Evolutionary conservation across 1,140 invertebrate genomes (phyloP), one percentile per base, ranked within the genome.

Genomic region (Bactericera cockerelli): DNA sequence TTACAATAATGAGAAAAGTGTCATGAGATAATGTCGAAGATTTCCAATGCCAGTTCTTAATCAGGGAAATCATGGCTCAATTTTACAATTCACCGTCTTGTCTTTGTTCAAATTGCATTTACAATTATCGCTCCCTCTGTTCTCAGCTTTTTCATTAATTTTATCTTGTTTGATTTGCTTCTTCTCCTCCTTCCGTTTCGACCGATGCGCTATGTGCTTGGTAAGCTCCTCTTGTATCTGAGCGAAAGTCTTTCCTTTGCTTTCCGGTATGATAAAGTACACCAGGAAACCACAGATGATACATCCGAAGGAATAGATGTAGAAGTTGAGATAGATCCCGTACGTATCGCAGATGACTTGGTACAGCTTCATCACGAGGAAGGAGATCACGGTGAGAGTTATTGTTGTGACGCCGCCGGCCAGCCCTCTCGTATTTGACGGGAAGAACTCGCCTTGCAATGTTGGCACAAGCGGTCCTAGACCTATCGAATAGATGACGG

Each of bases 191-290:
- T 22, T 49, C 4, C 6, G n/a, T 49, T 49, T 49, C 8, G 22
- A 49, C 22, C 8, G 6, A 16, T 49, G 42, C 6, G 22, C 42
- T 10, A 49, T 49, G 22, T 49, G 42, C 22, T 62, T 61, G 8
- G 65, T 65, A 14, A 73, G 54, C 19, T 68, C 64, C 1, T 63
- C 57, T 56, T 75, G 74, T 60, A 82, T 79, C 66, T 81, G 74
- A 65, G 81, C 79, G 39, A 89, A 77, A 1, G 82, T 81, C 67
- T 85, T 87, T 11, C 84, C 84, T 71, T 89, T 90, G 0, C 87
- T 92, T 72, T 92, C 88, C 1, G 84, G 84, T 1, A 89, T 78
- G 0, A 87, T 86, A 21, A 89, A 73, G 39, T 77, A 75, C 2
- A 76, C 70, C 22, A 81, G 70, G 49, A 82, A 77, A 65, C 82